Percentiles rank a stretch among this genome's conserved stretches.
Conservation (phyloP, 2,113 vertebrate genomes). For the Philantomba maxwellii region DNA sequence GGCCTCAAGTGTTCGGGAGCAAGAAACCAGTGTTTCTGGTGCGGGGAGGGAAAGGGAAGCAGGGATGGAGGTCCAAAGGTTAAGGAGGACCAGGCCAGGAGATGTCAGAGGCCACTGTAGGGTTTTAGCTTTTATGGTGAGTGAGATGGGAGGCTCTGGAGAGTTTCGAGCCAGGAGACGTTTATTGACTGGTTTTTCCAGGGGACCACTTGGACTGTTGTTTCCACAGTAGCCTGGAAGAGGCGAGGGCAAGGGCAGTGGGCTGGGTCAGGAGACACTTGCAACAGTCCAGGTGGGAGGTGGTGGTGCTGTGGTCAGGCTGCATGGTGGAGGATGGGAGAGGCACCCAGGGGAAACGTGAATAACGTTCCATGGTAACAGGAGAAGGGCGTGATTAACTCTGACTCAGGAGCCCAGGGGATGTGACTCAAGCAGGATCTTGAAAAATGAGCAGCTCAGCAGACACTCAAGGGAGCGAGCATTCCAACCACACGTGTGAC, state of each 20-base stretch:
- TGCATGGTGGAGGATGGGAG: accelerated
- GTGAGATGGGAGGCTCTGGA: neutral
- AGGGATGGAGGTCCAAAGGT: neutral
- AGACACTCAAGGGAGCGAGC: neutral
- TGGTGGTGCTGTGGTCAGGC: accelerated
- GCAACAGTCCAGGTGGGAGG: neutral
- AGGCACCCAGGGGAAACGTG: neutral
- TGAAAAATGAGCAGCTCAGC: neutral
- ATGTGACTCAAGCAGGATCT: conserved; percentile 32
- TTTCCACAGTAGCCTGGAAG: neutral
- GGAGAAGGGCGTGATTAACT: neutral
- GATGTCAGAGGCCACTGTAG: neutral
- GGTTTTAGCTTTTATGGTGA: neutral
- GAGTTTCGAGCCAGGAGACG: neutral
- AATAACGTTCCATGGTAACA: neutral
- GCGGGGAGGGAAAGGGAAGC: accelerated
- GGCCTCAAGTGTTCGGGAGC: neutral
- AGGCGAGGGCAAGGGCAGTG: neutral
- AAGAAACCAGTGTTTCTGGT: neutral
- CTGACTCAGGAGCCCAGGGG: conserved; percentile 11
- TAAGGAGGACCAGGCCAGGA: neutral
- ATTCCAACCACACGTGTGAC: neutral
- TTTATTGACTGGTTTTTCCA: neutral
- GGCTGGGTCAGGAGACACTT: neutral
- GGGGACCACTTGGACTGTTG: neutral